Evolutionary conservation across 2,888 invertebrate genomes (phyloP), one percentile per base, ranked within the genome.

Genomic region (Apodemia hepburni): DNA sequence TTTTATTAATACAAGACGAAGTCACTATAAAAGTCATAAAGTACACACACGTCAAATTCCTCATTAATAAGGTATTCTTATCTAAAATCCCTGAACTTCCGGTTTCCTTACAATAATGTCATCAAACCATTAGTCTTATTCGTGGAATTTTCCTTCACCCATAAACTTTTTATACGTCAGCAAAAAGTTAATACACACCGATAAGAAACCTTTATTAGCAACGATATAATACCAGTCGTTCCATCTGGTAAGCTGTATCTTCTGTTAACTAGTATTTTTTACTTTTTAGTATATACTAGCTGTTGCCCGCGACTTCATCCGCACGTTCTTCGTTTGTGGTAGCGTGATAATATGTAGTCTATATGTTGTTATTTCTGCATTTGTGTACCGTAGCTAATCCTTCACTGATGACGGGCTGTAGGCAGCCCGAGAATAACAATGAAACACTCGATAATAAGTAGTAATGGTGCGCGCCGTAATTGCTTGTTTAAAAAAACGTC

Each of bases 291-390:
- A n/a, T n/a, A n/a, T n/a, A n/a, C n/a, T n/a, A n/a, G n/a, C n/a
- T n/a, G n/a, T n/a, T n/a, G n/a, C n/a, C n/a, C n/a, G n/a, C n/a
- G n/a, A n/a, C n/a, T n/a, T n/a, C n/a, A n/a, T n/a, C n/a, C n/a
- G n/a, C n/a, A n/a, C n/a, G n/a, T n/a, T n/a, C n/a, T n/a, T n/a
- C n/a, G n/a, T n/a, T n/a, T n/a, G n/a, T n/a, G n/a, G n/a, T n/a
- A n/a, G n/a, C n/a, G n/a, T n/a, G n/a, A n/a, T n/a, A n/a, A n/a
- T n/a, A n/a, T n/a, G n/a, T n/a, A n/a, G n/a, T n/a, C n/a, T n/a
- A n/a, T n/a, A n/a, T n/a, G n/a, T n/a, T n/a, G 79, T 81, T 79
- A 77, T 78, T 82, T 79, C 75, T 77, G 76, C 77, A 71, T 81
- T 64, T 77, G 75, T 77, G 74, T 70, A 73, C 79, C 78, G 77